Evolutionary conservation across 2,797 vertebrate genomes (phyloP), one percentile per base, ranked within the genome.

Genomic region (Ambastaia sidthimunki): DNA sequence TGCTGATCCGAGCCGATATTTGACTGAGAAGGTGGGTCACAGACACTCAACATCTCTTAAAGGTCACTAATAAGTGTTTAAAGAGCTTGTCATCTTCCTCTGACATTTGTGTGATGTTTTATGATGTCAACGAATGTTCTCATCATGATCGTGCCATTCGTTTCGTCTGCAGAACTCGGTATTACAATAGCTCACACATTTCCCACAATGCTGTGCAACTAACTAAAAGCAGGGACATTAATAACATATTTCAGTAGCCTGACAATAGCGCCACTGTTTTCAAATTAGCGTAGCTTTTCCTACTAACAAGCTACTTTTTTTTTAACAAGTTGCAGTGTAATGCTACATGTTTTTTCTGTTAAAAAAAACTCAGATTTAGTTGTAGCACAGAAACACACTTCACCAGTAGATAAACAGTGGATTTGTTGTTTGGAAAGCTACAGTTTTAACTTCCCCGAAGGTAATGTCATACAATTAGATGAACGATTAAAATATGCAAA

Each of bases 81-180:
- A 71, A 71, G 28, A 63, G 68, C 57, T 62, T 62, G 44, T 62
- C 76, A 11, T 70, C 44, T 28, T 25, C 47, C 47, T 25, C 28
- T 63, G 76, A 78, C 67, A 71, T 63, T 70, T 77, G 47, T 7
- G 13, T 60, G 66, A 70, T 9, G 37, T 50, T 77, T 77, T 69
- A 60, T 76, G 65, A 68, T 21, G 52, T 76, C 74, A 68, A 25
- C 2, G 6, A 0, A 52, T 25, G n/a, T 57, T 69, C 41, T 77
- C 28, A 44, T 44, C 41, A 44, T 44, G 23, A 48, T 44, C n/a
- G 0, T 2, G 23, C 15, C 54, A 13, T 11, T 47, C 3, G 12
- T 11, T 28, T 50, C 34, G 6, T 28, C 28, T 5, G 23, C 28
- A 10, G 37, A 73, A 37, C 44, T 47, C 16, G 1, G 62, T 65